A percentile compares a stretch with the other conserved stretches of the same genome.
Conservation (phyloP, 2,797 vertebrate species). For the Arnoldichthys spilopterus region DNA sequence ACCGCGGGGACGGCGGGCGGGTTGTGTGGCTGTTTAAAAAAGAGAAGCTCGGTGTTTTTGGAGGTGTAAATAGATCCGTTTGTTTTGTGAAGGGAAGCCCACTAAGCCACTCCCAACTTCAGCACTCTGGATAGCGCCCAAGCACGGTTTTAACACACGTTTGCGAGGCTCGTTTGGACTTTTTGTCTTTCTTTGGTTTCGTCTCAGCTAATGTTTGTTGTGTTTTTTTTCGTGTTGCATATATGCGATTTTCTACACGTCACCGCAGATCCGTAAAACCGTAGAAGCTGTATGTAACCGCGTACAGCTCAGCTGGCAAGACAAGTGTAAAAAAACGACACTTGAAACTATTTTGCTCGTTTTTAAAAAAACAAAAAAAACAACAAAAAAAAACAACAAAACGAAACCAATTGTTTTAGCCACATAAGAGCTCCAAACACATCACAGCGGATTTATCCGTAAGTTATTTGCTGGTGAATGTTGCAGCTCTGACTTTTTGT, state of each 20-base stretch:
- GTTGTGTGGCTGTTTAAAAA: neutral
- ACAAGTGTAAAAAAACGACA: neutral
- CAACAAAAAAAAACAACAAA: no score
- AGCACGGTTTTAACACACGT: neutral
- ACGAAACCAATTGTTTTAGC: conserved; percentile 25
- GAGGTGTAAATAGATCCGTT: neutral
- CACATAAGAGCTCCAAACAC: conserved; percentile 17
- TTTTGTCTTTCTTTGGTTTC: neutral
- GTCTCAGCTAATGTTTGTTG: neutral
- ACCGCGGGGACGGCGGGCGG: conserved; percentile 2
- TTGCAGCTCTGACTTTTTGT: conserved; percentile 41
- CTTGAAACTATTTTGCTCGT: no score
- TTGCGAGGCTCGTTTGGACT: neutral
- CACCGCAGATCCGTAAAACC: neutral
- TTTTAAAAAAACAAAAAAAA: neutral
- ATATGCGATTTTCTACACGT: neutral
- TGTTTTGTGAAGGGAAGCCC: neutral
- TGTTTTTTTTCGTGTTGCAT: neutral
- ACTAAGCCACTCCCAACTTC: conserved; percentile 78
- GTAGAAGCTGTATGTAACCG: neutral
- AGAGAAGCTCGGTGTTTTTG: neutral
- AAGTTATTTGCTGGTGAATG: conserved; percentile 26
- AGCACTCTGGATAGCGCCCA: conserved; percentile 83
- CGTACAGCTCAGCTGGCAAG: no score
- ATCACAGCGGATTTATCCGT: conserved; percentile 32